Base-by-base conservation (phyloP, 2,113 vertebrate genomes). In the Lampris megalopsis region DNA sequence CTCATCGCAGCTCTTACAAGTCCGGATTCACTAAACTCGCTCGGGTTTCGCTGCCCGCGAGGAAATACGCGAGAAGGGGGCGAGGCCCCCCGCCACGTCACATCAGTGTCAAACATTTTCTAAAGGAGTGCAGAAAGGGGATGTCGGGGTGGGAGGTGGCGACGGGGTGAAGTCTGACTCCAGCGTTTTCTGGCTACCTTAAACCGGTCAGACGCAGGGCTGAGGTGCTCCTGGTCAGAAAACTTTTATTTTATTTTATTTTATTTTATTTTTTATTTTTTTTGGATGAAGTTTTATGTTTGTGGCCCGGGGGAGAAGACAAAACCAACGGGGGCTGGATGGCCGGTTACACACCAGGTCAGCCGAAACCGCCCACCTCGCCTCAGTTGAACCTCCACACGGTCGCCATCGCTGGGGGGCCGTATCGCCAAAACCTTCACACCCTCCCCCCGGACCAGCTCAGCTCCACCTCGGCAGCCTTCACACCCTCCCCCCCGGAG, bases 391-490 rank as follows among this genome's bases (percentile, higher is more conserved):
- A 24, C 24, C 24, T 24, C 24, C 24, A 24, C 24, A 24, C 24
- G 24, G 24, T 24, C 24, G 24, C 24, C 24, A 24, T 24, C 24
- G 24, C 24, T 24, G 24, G 24, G 24, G 24, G 24, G 24, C 24
- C 24, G 24, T 24, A 24, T 24, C 24, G 24, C 24, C 24, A 24
- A 24, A 24, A 24, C 24, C 24, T 24, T 24, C 24, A 24, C 24
- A 24, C 50, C 59, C 60, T 71, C 76, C 71, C 68, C 64, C 85
- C 78, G 82, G 82, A 68, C 84, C 88, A 90, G 87, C 91, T 88
- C 88, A 81, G 84, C 81, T 88, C 89, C 83, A 90, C 92, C 91
- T 93, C 90, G 83, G 87, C 89, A 89, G 91, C 92, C 93, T 94
- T 94, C 24, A 24, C 24, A 24, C 24, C 24, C 24, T 24, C 24